phyloP scores from a whole-genome alignment of 2,888 invertebrate genomes.

The Bombyx huttoni region DNA sequence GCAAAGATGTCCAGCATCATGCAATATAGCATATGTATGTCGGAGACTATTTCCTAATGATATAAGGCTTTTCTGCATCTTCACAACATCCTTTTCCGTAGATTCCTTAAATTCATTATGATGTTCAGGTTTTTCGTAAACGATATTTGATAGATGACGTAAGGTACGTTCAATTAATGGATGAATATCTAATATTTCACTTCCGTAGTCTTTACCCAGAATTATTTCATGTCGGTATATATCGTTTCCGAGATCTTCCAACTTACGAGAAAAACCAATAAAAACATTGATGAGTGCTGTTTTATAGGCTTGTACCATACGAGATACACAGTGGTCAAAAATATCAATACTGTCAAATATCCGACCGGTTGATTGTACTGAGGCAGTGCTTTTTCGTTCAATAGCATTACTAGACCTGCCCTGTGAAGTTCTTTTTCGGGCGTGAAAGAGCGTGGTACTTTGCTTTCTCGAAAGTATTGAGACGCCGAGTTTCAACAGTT shows the following conservation, averaged over 20 bases:
- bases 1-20: constrained; percentile 47
- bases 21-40: constrained; percentile 35
- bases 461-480: constrained; percentile 13
- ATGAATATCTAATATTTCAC: constrained; percentile 16
- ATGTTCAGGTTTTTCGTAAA: constrained; percentile 8
- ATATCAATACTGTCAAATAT: constrained; percentile 19
- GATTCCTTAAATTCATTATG: constrained; percentile 15
- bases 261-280: constrained; percentile 25
- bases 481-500: constrained; percentile 34
- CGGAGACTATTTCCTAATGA: constrained; percentile 38
- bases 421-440: constrained; percentile 9
- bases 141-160: constrained; percentile 13
- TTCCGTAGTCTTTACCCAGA: constrained; percentile 4
- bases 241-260: constrained; percentile 26
- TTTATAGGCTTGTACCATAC: constrained; percentile 35
- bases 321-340: constrained; percentile 25
- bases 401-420: constrained; percentile 15
- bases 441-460: constrained; percentile 20
- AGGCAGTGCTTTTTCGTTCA: constrained; percentile 4
- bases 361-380: constrained; percentile 9
- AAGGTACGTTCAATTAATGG: constrained; percentile 22
- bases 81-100: constrained; percentile 18
- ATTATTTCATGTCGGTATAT: constrained; percentile 15
- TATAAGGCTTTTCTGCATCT: constrained; percentile 35
- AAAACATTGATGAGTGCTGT: constrained; percentile 28